Conservation (phyloP, 1,140 invertebrate species). For the Olivierus martensii region DNA sequence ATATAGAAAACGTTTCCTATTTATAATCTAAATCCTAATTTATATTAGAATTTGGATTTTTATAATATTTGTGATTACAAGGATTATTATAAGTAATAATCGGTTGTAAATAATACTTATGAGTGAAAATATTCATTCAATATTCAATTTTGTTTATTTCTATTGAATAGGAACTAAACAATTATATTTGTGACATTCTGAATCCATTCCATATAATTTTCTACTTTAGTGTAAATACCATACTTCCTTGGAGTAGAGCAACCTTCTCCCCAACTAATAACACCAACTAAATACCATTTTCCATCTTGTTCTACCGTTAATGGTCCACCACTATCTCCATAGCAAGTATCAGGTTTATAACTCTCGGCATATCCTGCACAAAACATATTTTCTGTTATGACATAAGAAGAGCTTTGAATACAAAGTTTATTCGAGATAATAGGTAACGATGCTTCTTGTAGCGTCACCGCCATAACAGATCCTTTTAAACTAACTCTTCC, state of each 20-base stretch:
- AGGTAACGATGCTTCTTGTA: slow-evolving; percentile 15
- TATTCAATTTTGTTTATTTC: too few species aligned
- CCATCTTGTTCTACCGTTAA: slow-evolving; percentile 69
- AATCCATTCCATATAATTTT: slow-evolving; percentile 23
- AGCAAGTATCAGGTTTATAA: slow-evolving; percentile 53
- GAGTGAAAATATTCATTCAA: too few species aligned
- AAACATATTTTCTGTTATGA: slow-evolving; percentile 30
- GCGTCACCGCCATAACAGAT: slow-evolving; percentile 10
- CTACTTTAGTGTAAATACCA: slow-evolving; percentile 28
- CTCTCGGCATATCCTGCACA: slow-evolving; percentile 20
- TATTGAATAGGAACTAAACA: too few species aligned
- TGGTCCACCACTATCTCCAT: slow-evolving; percentile 86
- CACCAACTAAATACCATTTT: slow-evolving; percentile 77
- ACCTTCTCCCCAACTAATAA: slow-evolving; percentile 75
- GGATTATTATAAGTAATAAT: too few species aligned
- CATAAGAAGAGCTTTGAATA: slow-evolving; percentile 6
- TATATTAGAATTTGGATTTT: too few species aligned
- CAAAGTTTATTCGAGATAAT: slow-evolving; percentile 8
- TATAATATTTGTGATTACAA: too few species aligned
- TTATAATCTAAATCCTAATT: too few species aligned
- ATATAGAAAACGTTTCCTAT: too few species aligned
- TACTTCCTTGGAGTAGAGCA: slow-evolving; percentile 24
- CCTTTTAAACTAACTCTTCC: slow-evolving; percentile 15
- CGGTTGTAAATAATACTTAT: too few species aligned
- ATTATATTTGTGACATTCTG: neutral